These are phyloP conservation scores for Dioctria linearis DNA, from an alignment of 2,888 invertebrate genomes.

Conservation along the genomic window DNA sequence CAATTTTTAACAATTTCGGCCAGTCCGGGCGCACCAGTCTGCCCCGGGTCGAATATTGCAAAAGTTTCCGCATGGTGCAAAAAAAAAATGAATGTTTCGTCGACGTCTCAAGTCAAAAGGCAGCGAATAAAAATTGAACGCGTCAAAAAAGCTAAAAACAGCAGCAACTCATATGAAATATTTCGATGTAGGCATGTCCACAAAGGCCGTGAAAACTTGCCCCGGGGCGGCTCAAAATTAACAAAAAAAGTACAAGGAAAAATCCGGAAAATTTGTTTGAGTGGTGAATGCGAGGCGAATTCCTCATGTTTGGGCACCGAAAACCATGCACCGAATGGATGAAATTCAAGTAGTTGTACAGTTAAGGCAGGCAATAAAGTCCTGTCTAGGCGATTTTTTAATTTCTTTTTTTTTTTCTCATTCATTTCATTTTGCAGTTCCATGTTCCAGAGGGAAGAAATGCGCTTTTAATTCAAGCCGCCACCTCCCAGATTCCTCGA, in stretches of 20 bases:
- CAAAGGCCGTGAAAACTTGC: slow-evolving; percentile 47
- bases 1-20: slow-evolving; percentile 35
- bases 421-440: slow-evolving; percentile 24
- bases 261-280: slow-evolving; percentile 47
- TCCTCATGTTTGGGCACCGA: slow-evolving; percentile 17
- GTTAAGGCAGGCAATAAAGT: slow-evolving; percentile 47
- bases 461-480: slow-evolving; percentile 38
- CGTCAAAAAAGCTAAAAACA: slow-evolving; percentile 43
- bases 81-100: slow-evolving; percentile 31
- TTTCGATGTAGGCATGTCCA: slow-evolving; percentile 36
- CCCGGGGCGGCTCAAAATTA: slow-evolving; percentile 28
- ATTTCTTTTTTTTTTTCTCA: slow-evolving; percentile 15
- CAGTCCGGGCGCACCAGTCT: slow-evolving; percentile 8
- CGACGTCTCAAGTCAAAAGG: slow-evolving; percentile 44
- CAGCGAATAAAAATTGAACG: slow-evolving; percentile 46
- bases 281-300: slow-evolving; percentile 36
- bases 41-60: slow-evolving; percentile 41
- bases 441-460: slow-evolving; percentile 39
- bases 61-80: slow-evolving; percentile 30
- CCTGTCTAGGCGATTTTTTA: slow-evolving; percentile 47
- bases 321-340: slow-evolving; percentile 3
- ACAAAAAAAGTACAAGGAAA: slow-evolving; percentile 43
- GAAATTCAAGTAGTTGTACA: slow-evolving; percentile 44
- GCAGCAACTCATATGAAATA: slow-evolving; percentile 47
- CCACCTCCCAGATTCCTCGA: slow-evolving; percentile 8